Evolutionary conservation across 1,140 invertebrate genomes (phyloP), one percentile per base, ranked within the genome.

Genomic region (Drosophila watanabei): DNA sequence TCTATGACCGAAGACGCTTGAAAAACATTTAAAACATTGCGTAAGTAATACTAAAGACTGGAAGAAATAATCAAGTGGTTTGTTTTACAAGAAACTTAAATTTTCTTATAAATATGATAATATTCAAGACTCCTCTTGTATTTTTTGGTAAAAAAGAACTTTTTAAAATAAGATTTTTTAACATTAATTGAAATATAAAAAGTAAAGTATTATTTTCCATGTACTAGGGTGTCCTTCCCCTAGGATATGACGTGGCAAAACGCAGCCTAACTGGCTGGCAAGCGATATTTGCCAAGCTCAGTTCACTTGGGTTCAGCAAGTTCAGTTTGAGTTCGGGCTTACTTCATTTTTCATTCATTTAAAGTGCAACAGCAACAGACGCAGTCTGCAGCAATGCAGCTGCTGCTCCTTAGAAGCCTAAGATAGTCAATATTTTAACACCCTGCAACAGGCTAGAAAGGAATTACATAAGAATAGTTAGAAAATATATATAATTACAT

Each of bases 311-410:
- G 81, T 71, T 72, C 64, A 71, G 63, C 43, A 37, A 60, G 70
- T 72, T 73, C 35, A 54, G 45, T 43, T 73, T 46, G 56, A 75
- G 71, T 73, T 73, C 71, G 71, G 77, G 46, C 49, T 77, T 84
- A 86, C 75, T 85, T 85, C 82, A 85, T 85, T 85, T 85, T 88
- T 88, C 84, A 88, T 88, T 87, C 84, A 88, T 89, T 89, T 73
- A 89, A 89, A 64, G 81, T 68, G 59, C 73, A 70, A 60, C 52
- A 71, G 51, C 68, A 79, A 62, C 80, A 64, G 54, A 64, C 39
- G 61, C 41, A 66, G 71, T 41, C 39, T 43, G 66, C 49, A 45
- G 62, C 63, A 81, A 56, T 60, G 78, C 69, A 81, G 79, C 63
- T 70, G 49, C 49, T 78, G 20, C 41, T 58, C 37, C 41, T 37